Percentiles rank a stretch among this genome's conserved stretches.
Conservation (phyloP, 2,113 vertebrate genomes). For the Plotosus lineatus region DNA sequence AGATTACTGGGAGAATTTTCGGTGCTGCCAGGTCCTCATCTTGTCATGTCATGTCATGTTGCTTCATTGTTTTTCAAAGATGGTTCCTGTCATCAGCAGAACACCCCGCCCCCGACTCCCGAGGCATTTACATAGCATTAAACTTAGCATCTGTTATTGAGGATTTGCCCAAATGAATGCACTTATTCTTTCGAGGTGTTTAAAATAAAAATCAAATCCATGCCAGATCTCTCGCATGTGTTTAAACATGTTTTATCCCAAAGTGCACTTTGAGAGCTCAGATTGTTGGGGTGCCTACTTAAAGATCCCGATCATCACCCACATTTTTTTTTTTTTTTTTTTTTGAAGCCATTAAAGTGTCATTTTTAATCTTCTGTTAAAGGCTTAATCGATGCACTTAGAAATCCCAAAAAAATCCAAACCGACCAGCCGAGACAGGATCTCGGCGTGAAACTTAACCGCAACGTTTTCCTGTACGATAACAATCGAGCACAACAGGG, state of each 20-base stretch:
- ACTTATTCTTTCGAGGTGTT: not conserved
- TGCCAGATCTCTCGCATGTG: conserved; percentile 1
- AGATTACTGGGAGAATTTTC: not conserved
- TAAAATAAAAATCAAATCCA: not conserved
- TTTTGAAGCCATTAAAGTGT: not conserved
- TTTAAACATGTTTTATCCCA: not conserved
- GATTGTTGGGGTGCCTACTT: not conserved
- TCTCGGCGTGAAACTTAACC: not conserved
- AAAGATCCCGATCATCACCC: too few species aligned
- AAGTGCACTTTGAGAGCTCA: not conserved
- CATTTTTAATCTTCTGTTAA: conserved; percentile 5
- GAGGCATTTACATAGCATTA: not conserved
- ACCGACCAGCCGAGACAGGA: not conserved
- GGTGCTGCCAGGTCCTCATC: conserved; percentile 40
- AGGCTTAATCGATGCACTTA: not conserved
- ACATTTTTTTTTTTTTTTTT: not conserved
- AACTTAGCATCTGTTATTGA: not conserved
- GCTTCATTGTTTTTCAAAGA: not conserved
- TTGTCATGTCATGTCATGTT: not conserved
- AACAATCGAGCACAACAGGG: not conserved
- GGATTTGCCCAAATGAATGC: conserved; percentile 15
- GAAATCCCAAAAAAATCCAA: not conserved
- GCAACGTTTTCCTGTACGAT: not conserved
- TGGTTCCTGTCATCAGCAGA: conserved; percentile 44
- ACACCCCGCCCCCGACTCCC: too few species aligned